These are phyloP conservation scores for Poeciliopsis paucimaculata DNA, from an alignment of 2,797 vertebrate genomes.

Conservation along the genomic window DNA sequence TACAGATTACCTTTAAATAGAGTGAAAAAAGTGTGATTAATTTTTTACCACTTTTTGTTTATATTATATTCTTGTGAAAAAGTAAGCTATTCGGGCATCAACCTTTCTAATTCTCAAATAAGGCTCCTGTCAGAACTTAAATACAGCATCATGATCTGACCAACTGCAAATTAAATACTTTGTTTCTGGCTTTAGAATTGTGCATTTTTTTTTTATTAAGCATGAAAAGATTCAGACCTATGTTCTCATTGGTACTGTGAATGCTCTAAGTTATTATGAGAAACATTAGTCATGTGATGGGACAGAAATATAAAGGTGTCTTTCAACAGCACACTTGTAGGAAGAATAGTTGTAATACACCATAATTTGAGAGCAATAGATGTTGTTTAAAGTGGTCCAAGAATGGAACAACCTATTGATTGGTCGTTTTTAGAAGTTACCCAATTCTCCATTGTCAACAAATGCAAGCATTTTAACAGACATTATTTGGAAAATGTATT, in stretches of 20 bases:
- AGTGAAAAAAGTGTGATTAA: slow-evolving; percentile 7
- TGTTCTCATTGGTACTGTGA: background rate
- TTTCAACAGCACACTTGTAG: background rate
- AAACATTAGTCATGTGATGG: background rate
- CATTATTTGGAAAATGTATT: background rate
- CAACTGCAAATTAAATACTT: background rate
- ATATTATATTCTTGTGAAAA: slow-evolving; percentile 24
- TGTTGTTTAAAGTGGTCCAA: background rate
- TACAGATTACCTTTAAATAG: slow-evolving; percentile 2
- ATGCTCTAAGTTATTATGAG: background rate
- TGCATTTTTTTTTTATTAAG: background rate
- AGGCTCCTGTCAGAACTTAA: slow-evolving; percentile 12
- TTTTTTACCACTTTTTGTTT: slow-evolving; percentile 6
- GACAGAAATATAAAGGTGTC: background rate
- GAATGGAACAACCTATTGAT: background rate
- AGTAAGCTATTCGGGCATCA: slow-evolving; percentile 55
- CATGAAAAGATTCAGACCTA: background rate
- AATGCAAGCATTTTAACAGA: background rate
- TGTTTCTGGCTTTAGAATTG: background rate
- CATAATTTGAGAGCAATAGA: background rate
- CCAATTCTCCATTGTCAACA: background rate
- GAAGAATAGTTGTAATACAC: background rate
- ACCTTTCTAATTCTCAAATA: slow-evolving; percentile 46
- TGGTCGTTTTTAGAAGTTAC: slow-evolving; percentile 12
- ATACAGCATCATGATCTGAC: background rate